Base-by-base conservation (phyloP, 1,140 invertebrate species). In the Cydia splendana region DNA sequence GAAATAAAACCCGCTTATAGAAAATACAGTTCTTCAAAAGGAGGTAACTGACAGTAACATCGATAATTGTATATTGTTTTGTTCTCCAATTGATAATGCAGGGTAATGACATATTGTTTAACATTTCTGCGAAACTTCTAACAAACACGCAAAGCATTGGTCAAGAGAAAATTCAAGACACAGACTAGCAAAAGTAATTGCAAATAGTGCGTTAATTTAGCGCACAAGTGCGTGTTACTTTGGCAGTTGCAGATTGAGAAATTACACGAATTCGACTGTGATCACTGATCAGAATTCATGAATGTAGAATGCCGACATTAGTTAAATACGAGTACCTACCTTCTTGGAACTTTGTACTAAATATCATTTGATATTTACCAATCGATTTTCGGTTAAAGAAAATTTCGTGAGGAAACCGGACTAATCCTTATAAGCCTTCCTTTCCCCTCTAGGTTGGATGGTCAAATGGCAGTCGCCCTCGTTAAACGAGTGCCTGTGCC, bases 1-100 rank as follows among this genome's bases (percentile, higher is more conserved):
- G 24, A 45, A 34, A 34, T 34, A 34, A 34, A 34, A 34, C 30
- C 6, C 3, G 30, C 30, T 34, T 34, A 34, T 34, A 34, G 30
- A 34, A 34, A 34, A 34, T 3, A 34, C 30, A 45, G 42, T 48
- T 18, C 4, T 53, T 53, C 15, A 53, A 53, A n/a, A n/a, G n/a
- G 15, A 18, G n/a, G 15, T 53, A n/a, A 53, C 12, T 69, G 9
- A 69, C 24, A 34, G 65, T 34, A 69, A 34, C 13, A 6, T 69
- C 65, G 65, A 69, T 69, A 69, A 69, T 69, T 69, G 65, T 69
- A 34, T 34, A 34, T 69, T 69, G 24, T 28, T 69, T 13, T 38
- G 65, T 30, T 65, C 12, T 69, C 30, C 28, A 28, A 34, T 7
- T 15, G 65, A 34, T 34, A 69, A 53, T 53, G 15, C 51, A n/a